Conservation (phyloP, 1,140 invertebrate species). For the Ceratoteleas bidentatus region DNA sequence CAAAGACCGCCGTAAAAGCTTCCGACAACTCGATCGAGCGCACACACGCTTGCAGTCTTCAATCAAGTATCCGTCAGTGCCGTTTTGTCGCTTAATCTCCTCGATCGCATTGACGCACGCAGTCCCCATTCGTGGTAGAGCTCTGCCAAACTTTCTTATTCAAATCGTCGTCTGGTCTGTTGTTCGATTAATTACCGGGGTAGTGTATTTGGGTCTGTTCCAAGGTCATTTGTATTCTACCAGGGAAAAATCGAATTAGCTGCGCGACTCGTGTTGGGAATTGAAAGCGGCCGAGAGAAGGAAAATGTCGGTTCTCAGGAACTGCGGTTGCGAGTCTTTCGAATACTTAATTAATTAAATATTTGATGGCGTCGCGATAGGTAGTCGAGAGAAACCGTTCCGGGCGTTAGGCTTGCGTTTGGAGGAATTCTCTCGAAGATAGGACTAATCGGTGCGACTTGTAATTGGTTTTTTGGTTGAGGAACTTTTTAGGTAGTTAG, state of each 20-base stretch:
- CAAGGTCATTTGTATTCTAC: constrained; percentile 17
- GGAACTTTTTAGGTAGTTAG: too few species aligned
- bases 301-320: neutral
- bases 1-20: constrained; percentile 44
- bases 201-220: constrained; percentile 25
- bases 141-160: constrained; percentile 39
- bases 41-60: constrained; percentile 11
- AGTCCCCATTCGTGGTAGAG: constrained; percentile 20
- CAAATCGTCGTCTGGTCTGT: constrained; percentile 2
- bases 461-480: too few species aligned
- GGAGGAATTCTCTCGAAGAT: too few species aligned
- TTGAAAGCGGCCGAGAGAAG: neutral
- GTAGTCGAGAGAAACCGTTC: too few species aligned
- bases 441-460: too few species aligned
- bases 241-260: neutral
- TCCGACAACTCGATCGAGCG: constrained; percentile 35
- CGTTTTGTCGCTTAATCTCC: constrained; percentile 43
- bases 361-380: too few species aligned
- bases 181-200: constrained; percentile 37
- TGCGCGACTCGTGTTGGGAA: neutral
- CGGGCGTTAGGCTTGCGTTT: too few species aligned
- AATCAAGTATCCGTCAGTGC: constrained; percentile 41
- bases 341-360: too few species aligned
- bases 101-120: constrained; percentile 7
- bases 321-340: too few species aligned